Evolutionary conservation across 2,888 invertebrate genomes (phyloP).

Genomic region (Agrochola circellaris): DNA sequence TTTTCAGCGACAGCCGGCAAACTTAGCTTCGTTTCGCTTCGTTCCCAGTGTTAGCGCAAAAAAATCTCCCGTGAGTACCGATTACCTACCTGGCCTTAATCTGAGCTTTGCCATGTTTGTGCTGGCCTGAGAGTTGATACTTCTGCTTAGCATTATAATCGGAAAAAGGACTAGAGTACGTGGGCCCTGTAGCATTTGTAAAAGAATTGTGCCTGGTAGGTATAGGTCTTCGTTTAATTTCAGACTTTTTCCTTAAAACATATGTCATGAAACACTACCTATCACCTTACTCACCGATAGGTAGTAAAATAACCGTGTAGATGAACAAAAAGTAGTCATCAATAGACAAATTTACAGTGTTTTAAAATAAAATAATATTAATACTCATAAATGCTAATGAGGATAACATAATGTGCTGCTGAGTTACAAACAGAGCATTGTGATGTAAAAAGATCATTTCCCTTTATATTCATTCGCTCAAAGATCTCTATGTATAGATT

Average conservation of each 20-base stretch:
- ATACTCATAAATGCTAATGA: constrained; percentile 5
- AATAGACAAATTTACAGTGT: neutral
- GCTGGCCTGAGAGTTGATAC: neutral
- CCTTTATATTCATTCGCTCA: constrained; percentile 11
- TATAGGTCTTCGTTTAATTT: neutral
- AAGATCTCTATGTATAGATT: neutral
- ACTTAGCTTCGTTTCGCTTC: too few relatives aligned
- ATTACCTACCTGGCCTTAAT: neutral
- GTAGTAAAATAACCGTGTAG: neutral
- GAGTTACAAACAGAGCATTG: constrained; percentile 14
- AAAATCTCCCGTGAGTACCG: too few relatives aligned
- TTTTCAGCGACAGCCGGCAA: too few relatives aligned
- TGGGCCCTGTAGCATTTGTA: neutral
- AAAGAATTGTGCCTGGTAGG: neutral
- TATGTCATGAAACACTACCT: neutral
- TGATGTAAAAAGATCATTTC: constrained; percentile 18
- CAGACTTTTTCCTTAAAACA: constrained; percentile 6
- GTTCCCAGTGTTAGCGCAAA: too few relatives aligned
- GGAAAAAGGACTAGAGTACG: neutral
- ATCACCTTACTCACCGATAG: neutral
- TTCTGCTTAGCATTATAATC: neutral
- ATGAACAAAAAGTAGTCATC: neutral
- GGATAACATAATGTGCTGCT: constrained; percentile 3
- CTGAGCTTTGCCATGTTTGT: neutral
- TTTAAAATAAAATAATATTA: constrained; percentile 30